Base-by-base conservation (phyloP, 2,797 vertebrate species). In the Enteromius viviparus region DNA sequence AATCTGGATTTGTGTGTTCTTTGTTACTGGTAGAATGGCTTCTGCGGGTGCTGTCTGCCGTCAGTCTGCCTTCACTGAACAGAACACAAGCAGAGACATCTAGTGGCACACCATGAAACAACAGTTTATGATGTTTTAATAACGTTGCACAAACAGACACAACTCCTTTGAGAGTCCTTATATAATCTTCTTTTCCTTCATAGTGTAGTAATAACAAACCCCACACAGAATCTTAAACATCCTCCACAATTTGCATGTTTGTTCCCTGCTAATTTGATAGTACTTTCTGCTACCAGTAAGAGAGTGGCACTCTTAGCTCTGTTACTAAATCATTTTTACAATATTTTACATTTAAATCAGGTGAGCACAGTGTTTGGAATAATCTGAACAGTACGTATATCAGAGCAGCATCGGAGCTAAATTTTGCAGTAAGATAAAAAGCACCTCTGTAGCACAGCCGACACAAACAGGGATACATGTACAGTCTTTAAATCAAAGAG, bases 1-100 rank as follows among this genome's bases (percentile, higher is more conserved):
- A 58, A 47, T 76, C 74, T 60, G 26, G 23, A 45, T 29, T n/a
- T 62, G 23, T 60, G 23, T 42, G 40, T 37, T 78, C 82, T 86
- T 84, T 86, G 78, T 86, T 82, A 55, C 40, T 80, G 32, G 87
- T 78, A 71, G 85, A 86, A 85, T 66, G 65, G 55, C 68, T 82
- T 34, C 21, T 74, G 49, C 89, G 87, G 86, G 88, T 84, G 86
- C 88, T 89, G 87, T 89, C 82, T 91, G 90, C 45, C 76, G 86
- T 90, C 87, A 88, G 89, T 81, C 81, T 87, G 84, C 86, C 76
- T 88, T 87, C 85, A 87, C 89, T 84, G 15, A 87, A 88, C 42
- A 80, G 87, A 90, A 89, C 84, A 89, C 83, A 88, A 87, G 94
- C 93, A 90, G 95, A 93, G 94, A 93, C 95, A 93, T 93, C 95